phyloP scores from a whole-genome alignment of 2,113 vertebrate genomes.

The Rhinoderma darwinii region DNA sequence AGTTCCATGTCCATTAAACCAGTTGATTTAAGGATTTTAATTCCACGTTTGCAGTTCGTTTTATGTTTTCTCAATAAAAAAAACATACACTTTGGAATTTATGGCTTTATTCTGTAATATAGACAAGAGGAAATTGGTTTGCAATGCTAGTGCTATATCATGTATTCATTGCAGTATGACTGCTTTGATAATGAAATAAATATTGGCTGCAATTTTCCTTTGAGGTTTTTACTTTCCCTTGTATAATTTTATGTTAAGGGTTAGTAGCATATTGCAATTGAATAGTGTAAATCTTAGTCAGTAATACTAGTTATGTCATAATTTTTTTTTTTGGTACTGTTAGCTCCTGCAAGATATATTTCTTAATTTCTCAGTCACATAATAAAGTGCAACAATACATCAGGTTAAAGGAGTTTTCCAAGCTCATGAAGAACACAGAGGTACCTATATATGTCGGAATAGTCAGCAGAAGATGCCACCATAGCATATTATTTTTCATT shows the following conservation, averaged over 20 bases:
- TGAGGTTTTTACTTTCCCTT: slow-evolving; percentile 55
- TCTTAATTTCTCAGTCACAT: not conserved
- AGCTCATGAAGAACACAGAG: too few relatives aligned
- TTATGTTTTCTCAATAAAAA: slow-evolving; percentile 60
- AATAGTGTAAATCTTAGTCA: slow-evolving; percentile 43
- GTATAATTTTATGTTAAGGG: slow-evolving; percentile 60
- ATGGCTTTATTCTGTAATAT: slow-evolving; percentile 57
- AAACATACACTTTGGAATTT: slow-evolving; percentile 58
- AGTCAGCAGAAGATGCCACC: too few relatives aligned
- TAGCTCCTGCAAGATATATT: not conserved
- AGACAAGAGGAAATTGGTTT: slow-evolving; percentile 61
- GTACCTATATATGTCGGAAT: too few relatives aligned
- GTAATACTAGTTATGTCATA: slow-evolving; percentile 38
- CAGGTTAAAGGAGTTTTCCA: too few relatives aligned
- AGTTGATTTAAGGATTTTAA: slow-evolving; percentile 60
- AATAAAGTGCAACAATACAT: not conserved
- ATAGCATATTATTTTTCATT: too few relatives aligned
- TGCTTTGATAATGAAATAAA: slow-evolving; percentile 58
- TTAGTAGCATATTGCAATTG: slow-evolving; percentile 53
- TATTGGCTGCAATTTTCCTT: slow-evolving; percentile 56
- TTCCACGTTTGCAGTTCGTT: slow-evolving; percentile 58
- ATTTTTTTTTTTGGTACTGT: slow-evolving; percentile 21
- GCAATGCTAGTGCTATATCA: slow-evolving; percentile 55
- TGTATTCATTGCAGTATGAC: slow-evolving; percentile 60
- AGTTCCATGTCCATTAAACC: slow-evolving; percentile 59